These are phyloP conservation scores for Drosophila mimetica DNA, from an alignment of 2,888 invertebrate species.

Conservation along the genomic window DNA sequence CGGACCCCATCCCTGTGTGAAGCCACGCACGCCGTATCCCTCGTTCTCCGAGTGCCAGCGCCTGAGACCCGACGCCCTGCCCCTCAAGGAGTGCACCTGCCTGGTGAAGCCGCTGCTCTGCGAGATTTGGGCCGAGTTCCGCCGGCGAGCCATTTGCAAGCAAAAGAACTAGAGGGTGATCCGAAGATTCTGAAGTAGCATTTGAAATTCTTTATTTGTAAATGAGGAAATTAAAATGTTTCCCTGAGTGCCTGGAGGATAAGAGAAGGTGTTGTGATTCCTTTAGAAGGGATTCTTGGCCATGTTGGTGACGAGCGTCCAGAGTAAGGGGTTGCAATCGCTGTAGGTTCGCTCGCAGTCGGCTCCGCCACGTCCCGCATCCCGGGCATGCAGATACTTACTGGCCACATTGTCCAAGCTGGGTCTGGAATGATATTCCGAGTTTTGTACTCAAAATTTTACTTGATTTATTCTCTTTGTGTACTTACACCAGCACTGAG, in stretches of 20 bases:
- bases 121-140: constrained; percentile 59
- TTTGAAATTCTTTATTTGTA: neutral
- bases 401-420: constrained; percentile 64
- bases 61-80: constrained; percentile 19
- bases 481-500: constrained; percentile 75
- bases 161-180: constrained; percentile 10
- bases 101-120: constrained; percentile 56
- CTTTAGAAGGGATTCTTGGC: constrained; percentile 50
- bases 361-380: constrained; percentile 68
- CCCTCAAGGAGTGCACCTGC: constrained; percentile 60
- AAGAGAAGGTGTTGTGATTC: neutral
- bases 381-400: constrained; percentile 72
- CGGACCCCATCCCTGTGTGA: constrained; percentile 35
- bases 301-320: constrained; percentile 54
- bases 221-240: neutral
- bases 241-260: constrained; percentile 3
- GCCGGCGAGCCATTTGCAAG: constrained; percentile 26
- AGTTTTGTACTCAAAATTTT: too few relatives aligned
- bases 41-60: constrained; percentile 59
- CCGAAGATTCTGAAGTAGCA: neutral
- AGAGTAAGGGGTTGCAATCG: constrained; percentile 55
- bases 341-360: constrained; percentile 69
- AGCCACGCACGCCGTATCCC: constrained; percentile 66
- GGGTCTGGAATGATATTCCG: too few relatives aligned
- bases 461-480: too few relatives aligned